Percentiles rank a stretch among this genome's conserved stretches.
phyloP scores from a whole-genome alignment of 2,888 invertebrate genomes.

The Xanthostigma xanthostigma region DNA sequence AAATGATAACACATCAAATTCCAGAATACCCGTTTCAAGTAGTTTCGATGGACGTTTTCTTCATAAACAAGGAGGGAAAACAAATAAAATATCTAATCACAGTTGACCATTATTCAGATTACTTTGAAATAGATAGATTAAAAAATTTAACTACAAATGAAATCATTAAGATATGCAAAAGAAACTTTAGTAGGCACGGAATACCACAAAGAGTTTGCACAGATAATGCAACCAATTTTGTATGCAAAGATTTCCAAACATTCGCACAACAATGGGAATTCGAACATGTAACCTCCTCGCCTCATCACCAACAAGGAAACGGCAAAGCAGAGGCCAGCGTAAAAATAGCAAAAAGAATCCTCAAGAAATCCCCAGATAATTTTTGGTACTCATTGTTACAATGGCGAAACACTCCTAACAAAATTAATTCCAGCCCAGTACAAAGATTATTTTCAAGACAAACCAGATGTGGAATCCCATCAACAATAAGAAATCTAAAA shows the following conservation, averaged over 20 bases:
- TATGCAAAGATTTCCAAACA: conserved; percentile 6
- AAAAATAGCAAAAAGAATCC: conserved; percentile 14
- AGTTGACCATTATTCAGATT: conserved; percentile 15
- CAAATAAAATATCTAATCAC: conserved; percentile 8
- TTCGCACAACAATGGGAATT: conserved; percentile 13
- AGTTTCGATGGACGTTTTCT: conserved; percentile 11
- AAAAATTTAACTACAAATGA: conserved; percentile 6
- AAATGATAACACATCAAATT: conserved; percentile 4
- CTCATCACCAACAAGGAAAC: conserved; percentile 12
- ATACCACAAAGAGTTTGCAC: conserved; percentile 8
- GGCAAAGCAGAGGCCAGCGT: conserved; percentile 16
- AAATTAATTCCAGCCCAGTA: conserved; percentile 11
- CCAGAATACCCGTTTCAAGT: conserved; percentile 11
- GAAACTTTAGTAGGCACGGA: conserved; percentile 12
- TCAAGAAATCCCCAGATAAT: conserved; percentile 10
- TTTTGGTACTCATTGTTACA: conserved; percentile 11
- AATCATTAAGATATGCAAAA: conserved; percentile 9
- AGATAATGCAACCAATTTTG: conserved; percentile 12
- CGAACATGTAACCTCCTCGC: conserved; percentile 12
- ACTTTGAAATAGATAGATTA: conserved; percentile 11
- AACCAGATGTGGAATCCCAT: too few relatives aligned
- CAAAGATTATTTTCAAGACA: conserved; percentile 11
- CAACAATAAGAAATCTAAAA: too few relatives aligned
- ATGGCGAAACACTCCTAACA: conserved; percentile 15
- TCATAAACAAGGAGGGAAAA: conserved; percentile 5